Evolutionary conservation across 2,888 invertebrate species (phyloP).

Genomic region (Molanna angustata): DNA sequence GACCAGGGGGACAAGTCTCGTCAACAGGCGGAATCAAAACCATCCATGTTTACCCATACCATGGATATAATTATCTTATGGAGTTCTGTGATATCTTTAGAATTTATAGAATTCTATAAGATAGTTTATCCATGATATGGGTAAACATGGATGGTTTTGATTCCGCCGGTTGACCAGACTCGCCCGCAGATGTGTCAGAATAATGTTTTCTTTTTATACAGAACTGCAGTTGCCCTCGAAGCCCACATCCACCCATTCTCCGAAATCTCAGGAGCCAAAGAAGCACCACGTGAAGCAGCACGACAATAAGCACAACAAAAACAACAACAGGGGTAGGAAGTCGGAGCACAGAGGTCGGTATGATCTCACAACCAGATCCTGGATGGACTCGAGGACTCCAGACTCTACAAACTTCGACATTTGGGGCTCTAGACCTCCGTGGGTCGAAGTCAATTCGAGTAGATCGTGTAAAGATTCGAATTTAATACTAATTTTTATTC

Average conservation of each 20-base stretch:
- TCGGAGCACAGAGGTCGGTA: conserved; percentile 20
- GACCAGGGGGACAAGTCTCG: too few relatives aligned
- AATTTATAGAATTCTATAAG: too few relatives aligned
- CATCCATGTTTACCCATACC: too few relatives aligned
- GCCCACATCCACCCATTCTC: conserved; percentile 13
- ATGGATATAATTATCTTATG: too few relatives aligned
- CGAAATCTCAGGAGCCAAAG: conserved; percentile 20
- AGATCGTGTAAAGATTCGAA: too few relatives aligned
- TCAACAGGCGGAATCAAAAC: too few relatives aligned
- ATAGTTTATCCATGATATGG: too few relatives aligned
- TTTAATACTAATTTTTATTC: too few relatives aligned
- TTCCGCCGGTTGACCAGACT: too few relatives aligned
- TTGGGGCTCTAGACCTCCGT: conserved; percentile 22
- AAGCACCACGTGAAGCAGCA: conserved; percentile 23
- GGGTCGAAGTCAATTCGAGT: conserved; percentile 20
- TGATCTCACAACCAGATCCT: conserved; percentile 28
- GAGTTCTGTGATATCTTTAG: too few relatives aligned
- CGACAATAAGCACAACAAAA: conserved; percentile 17
- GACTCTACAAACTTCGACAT: conserved; percentile 23
- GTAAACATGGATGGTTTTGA: too few relatives aligned
- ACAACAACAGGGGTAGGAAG: conserved; percentile 21
- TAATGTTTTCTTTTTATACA: conserved; percentile 6
- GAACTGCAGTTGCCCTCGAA: conserved; percentile 26
- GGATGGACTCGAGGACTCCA: conserved; percentile 26
- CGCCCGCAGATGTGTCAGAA: too few relatives aligned